Percentiles rank a stretch among this genome's conserved stretches.
phyloP scores from a whole-genome alignment of 2,797 vertebrate species.

The Siniperca undulata region DNA sequence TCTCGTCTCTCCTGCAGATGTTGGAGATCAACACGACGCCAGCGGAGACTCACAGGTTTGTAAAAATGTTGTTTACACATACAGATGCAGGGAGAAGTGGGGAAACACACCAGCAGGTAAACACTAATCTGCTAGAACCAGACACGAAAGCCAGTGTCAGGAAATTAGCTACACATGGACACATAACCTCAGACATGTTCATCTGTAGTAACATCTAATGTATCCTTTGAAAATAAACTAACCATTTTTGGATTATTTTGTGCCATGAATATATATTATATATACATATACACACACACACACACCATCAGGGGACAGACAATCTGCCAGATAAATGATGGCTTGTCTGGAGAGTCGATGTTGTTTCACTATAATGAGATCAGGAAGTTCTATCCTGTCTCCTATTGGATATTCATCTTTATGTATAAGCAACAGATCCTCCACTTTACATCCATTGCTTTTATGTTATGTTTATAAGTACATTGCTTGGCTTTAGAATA shows the following conservation, averaged over 20 bases:
- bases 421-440: background rate
- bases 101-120: background rate
- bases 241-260: background rate
- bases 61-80: background rate
- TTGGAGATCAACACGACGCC: slow-evolving; percentile 60
- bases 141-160: background rate
- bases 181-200: background rate
- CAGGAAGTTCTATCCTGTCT: background rate
- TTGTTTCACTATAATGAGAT: slow-evolving; percentile 8
- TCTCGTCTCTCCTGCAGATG: slow-evolving; percentile 68
- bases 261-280: background rate
- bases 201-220: background rate
- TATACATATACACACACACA: too few species aligned
- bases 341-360: background rate
- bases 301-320: background rate
- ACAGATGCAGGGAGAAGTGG: background rate
- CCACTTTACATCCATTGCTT: background rate
- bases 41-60: slow-evolving; percentile 71
- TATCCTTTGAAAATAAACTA: background rate
- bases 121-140: background rate
- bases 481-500: background rate
- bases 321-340: background rate
- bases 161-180: background rate
- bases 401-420: background rate
- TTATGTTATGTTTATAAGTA: background rate